These are phyloP conservation scores for Anthopleura sola DNA, from an alignment of 64 coral and sea anemone genomes.

Conservation along the genomic window DNA sequence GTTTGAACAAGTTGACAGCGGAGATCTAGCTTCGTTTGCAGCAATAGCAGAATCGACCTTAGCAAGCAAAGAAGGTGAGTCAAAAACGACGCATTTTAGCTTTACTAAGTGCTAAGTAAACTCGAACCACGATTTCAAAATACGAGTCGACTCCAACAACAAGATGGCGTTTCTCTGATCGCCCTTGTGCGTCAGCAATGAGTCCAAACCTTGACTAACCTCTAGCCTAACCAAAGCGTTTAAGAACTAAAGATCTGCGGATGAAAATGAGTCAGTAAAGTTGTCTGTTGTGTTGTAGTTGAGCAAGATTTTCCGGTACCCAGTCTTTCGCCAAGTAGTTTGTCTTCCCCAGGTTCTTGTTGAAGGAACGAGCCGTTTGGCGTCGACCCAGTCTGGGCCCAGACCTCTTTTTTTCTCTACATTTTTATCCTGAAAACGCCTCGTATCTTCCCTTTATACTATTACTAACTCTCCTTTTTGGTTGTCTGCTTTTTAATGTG, in stretches of 20 bases:
- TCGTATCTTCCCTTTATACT: background rate
- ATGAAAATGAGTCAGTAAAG: background rate
- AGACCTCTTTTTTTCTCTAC: constrained; percentile 70
- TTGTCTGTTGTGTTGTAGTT: background rate
- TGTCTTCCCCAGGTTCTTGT: constrained; percentile 94
- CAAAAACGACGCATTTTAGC: background rate
- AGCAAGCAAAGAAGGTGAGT: constrained; percentile 82
- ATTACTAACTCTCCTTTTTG: background rate
- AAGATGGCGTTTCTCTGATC: constrained; percentile 2
- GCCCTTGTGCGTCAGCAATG: background rate
- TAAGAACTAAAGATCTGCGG: background rate
- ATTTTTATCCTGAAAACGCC: background rate
- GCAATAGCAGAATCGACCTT: constrained; percentile 82
- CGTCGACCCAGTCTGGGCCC: constrained; percentile 68
- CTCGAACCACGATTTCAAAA: background rate
- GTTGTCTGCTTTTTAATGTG: background rate
- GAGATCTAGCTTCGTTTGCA: constrained; percentile 84
- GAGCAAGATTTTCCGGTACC: constrained; percentile 69
- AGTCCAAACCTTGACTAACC: constrained; percentile 4
- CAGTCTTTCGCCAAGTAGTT: constrained; percentile 84
- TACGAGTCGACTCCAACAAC: background rate
- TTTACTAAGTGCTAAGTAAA: background rate
- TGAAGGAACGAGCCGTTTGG: constrained; percentile 48
- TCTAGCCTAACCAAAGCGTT: constrained; percentile 1
- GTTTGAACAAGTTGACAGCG: constrained; percentile 69